These are phyloP conservation scores for Thunnus maccoyii DNA, from an alignment of 2,113 vertebrate genomes.

Conservation along the genomic window DNA sequence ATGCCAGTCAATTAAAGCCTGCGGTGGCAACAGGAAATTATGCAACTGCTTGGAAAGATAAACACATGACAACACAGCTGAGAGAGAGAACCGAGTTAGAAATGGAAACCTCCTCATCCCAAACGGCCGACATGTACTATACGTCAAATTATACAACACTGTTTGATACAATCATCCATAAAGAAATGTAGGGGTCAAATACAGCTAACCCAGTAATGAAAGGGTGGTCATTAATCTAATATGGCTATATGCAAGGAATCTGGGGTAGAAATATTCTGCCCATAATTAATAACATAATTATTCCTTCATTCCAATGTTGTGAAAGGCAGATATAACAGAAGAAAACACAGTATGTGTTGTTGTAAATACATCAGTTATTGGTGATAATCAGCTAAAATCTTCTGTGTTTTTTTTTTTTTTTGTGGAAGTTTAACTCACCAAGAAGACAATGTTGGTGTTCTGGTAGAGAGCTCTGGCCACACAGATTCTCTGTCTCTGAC, in stretches of 20 bases:
- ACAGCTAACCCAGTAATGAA: neutral
- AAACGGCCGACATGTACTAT: neutral
- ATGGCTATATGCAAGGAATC: too few species aligned
- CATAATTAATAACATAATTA: too few species aligned
- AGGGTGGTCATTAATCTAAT: neutral
- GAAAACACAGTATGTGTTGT: neutral
- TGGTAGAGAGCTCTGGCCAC: constrained; percentile 97
- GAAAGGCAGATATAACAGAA: too few species aligned
- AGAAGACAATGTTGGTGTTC: constrained; percentile 97
- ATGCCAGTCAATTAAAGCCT: constrained; percentile 12
- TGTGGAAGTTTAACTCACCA: constrained; percentile 86
- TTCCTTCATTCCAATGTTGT: too few species aligned
- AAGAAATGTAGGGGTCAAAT: neutral
- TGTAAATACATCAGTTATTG: too few species aligned
- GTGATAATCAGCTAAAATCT: too few species aligned
- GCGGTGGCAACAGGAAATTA: constrained; percentile 45
- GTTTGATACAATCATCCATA: constrained; percentile 5
- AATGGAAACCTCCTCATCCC: constrained; percentile 48
- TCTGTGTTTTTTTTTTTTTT: too few species aligned
- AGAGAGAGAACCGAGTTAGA: neutral
- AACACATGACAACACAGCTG: constrained; percentile 54
- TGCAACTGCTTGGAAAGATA: constrained; percentile 36
- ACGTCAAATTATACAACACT: neutral
- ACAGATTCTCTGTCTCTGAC: constrained; percentile 97
- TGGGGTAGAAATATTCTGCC: too few species aligned